Evolutionary conservation across 1,140 invertebrate genomes (phyloP), one percentile per base, ranked within the genome.

Genomic region (Proales similis): DNA sequence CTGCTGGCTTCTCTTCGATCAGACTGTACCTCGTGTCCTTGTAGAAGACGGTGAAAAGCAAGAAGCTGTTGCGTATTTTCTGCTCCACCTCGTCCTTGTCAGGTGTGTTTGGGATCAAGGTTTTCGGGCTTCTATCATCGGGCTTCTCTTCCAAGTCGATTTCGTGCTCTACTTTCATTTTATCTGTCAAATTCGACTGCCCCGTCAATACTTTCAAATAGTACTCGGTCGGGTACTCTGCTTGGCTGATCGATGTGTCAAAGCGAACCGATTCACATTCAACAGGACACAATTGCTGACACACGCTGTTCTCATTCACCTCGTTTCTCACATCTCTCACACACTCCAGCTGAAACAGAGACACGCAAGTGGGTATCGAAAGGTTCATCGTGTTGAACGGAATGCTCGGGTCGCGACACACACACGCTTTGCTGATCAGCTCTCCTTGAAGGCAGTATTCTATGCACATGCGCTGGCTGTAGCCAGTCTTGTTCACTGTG

Each of bases 31-130:
- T 49, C 1, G 38, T 11, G 12, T 49, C 48, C 4, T 49, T 33
- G 30, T 49, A 49, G 22, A 29, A 49, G 7, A 49, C 48, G 19
- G 48, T 33, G 14, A 49, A 29, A 29, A 49, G 32, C n/a, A 49
- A 17, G 3, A 49, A n/a, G n/a, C n/a, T n/a, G n/a, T n/a, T n/a
- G n/a, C n/a, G n/a, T n/a, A n/a, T n/a, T 29, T 29, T 22, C 22
- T 49, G 20, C 22, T 29, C n/a, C 11, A 49, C 38, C 38, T 49
- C 48, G 12, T 30, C 27, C 17, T 29, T 49, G 12, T 19, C 17
- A 12, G 48, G 48, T 29, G 20, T 49, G 32, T 49, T 49, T 17
- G 32, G 0, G n/a, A n/a, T n/a, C n/a, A n/a, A n/a, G n/a, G n/a
- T n/a, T n/a, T n/a, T n/a, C n/a, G n/a, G n/a, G n/a, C n/a, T n/a